Percentiles rank a stretch among this genome's conserved stretches.
Conservation (phyloP, 2,113 vertebrate species). For the Lepus americanus region DNA sequence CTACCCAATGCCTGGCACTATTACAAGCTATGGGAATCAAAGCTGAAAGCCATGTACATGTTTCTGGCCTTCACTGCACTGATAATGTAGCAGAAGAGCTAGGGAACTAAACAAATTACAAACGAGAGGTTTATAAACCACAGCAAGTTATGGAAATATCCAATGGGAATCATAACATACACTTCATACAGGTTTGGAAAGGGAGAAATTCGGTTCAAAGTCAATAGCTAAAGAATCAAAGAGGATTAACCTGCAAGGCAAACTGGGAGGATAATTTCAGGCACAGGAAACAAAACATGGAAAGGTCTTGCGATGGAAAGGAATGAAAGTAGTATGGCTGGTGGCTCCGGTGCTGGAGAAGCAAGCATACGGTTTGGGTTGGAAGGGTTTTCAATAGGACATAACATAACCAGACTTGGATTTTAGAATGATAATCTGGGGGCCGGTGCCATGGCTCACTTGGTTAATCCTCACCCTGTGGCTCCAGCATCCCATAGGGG, state of each 20-base stretch:
- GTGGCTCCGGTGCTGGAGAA: background rate
- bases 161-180: background rate
- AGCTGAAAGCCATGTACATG: background rate
- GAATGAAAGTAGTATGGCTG: background rate
- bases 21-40: background rate
- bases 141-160: background rate
- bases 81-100: background rate
- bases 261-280: background rate
- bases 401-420: background rate
- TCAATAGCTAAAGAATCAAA: background rate
- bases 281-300: background rate
- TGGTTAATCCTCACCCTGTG: too few species aligned
- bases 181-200: background rate
- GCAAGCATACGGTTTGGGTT: background rate
- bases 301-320: background rate
- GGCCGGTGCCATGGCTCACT: too few species aligned
- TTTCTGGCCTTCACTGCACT: background rate
- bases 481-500: too few species aligned
- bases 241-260: background rate
- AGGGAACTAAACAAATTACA: slow-evolving; percentile 5
- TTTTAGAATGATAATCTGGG: background rate
- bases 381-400: slow-evolving; percentile 2
- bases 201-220: background rate
- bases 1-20: background rate
- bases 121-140: background rate